phyloP scores from a whole-genome alignment of 2,888 invertebrate species.

The Macaria liturata region DNA sequence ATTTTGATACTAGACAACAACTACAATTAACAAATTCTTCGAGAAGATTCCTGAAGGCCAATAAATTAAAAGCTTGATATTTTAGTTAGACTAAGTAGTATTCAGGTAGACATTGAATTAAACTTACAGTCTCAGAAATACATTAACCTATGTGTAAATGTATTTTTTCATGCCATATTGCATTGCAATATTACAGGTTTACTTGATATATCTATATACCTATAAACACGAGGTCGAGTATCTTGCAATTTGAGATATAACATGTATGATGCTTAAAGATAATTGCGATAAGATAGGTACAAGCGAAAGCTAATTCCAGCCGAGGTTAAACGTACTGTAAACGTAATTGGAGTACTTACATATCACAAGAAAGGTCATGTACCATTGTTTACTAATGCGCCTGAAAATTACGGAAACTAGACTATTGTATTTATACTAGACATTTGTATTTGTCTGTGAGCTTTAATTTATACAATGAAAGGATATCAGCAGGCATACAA shows the following conservation, averaged over 20 bases:
- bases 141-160: slow-evolving; percentile 1
- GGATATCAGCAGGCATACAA: no score
- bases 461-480: no score
- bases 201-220: slow-evolving; percentile 3
- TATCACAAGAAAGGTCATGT: slow-evolving; percentile 17
- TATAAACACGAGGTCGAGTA: slow-evolving; percentile 19
- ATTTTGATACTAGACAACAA: no score
- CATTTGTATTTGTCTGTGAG: no score
- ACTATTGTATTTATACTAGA: no score
- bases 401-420: slow-evolving; percentile 17
- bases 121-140: neutral
- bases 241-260: slow-evolving; percentile 4
- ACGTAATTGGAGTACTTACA: slow-evolving; percentile 3
- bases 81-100: neutral
- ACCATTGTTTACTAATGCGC: slow-evolving; percentile 14
- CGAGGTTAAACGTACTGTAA: slow-evolving; percentile 17
- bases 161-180: slow-evolving; percentile 3
- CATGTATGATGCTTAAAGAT: slow-evolving; percentile 8
- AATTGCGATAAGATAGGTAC: slow-evolving; percentile 12
- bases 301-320: slow-evolving; percentile 10
- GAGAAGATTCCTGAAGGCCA: neutral
- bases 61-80: slow-evolving; percentile 2
- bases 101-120: neutral
- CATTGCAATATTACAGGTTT: slow-evolving; percentile 7
- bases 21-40: no score